These are phyloP conservation scores for Papilio polyxenes DNA, from an alignment of 1,140 invertebrate species.

Conservation along the genomic window DNA sequence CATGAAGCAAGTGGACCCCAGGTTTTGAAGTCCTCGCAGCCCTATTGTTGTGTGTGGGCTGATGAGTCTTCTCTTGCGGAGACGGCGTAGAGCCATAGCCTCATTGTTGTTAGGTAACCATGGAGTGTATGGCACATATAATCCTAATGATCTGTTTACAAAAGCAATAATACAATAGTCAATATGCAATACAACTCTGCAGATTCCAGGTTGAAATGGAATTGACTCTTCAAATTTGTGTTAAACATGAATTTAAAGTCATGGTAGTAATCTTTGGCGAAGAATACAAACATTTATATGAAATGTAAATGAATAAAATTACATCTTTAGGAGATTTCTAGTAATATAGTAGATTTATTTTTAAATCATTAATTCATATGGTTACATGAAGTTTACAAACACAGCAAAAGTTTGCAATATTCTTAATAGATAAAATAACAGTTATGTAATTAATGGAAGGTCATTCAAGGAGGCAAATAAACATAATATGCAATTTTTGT, in stretches of 20 bases:
- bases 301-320: neutral
- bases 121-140: slow-evolving; percentile 86
- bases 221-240: neutral
- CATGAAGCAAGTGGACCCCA: slow-evolving; percentile 99
- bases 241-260: neutral
- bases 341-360: neutral
- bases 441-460: slow-evolving; percentile 21
- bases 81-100: slow-evolving; percentile 84
- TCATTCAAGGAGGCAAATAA: neutral
- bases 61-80: slow-evolving; percentile 89
- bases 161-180: neutral
- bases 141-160: slow-evolving; percentile 79
- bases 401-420: neutral
- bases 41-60: slow-evolving; percentile 92
- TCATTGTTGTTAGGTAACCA: slow-evolving; percentile 92
- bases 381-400: neutral
- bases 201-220: neutral
- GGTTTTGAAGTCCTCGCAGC: slow-evolving; percentile 94
- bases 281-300: neutral
- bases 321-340: neutral
- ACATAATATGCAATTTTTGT: neutral
- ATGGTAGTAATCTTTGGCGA: neutral
- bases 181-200: neutral
- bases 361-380: slow-evolving; percentile 1
- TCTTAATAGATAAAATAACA: slow-evolving; percentile 34